A percentile compares a stretch with the other conserved stretches of the same genome.
Conservation (phyloP, 2,113 vertebrate genomes). For the Syngnathus floridae region DNA sequence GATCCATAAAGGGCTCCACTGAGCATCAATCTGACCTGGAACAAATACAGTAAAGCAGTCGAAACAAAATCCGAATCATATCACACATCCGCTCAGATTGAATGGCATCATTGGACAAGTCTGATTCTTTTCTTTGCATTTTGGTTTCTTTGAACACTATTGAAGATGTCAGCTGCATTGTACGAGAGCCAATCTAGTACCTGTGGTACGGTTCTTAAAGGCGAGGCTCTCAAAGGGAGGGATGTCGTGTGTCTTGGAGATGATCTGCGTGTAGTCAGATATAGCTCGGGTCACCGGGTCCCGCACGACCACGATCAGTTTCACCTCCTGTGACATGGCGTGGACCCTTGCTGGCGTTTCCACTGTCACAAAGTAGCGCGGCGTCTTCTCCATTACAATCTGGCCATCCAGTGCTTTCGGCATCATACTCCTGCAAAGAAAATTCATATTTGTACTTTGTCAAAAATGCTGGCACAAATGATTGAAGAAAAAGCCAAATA, state of each 20-base stretch:
- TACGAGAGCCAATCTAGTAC: neutral
- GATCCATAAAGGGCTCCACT: conserved; percentile 77
- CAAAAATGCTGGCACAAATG: neutral
- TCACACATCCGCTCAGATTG: too few species aligned
- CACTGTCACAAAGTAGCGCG: conserved; percentile 73
- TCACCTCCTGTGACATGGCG: conserved; percentile 70
- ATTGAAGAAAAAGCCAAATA: neutral
- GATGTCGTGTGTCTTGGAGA: conserved; percentile 72
- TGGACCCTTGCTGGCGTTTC: conserved; percentile 72
- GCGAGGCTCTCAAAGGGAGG: conserved; percentile 71
- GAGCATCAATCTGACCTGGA: conserved; percentile 66
- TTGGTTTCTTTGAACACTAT: too few species aligned
- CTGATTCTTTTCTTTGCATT: too few species aligned
- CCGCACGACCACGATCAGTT: conserved; percentile 75
- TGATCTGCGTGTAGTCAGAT: conserved; percentile 78
- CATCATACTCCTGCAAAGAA: conserved; percentile 70
- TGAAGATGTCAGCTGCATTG: too few species aligned
- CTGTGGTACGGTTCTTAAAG: conserved; percentile 71
- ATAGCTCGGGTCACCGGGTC: conserved; percentile 76
- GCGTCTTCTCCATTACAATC: conserved; percentile 78
- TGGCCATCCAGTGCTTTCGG: conserved; percentile 76
- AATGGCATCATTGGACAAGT: too few species aligned
- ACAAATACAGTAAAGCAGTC: neutral
- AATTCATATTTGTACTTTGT: neutral
- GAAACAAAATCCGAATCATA: neutral